Evolutionary conservation across 2,113 vertebrate species (phyloP).

Genomic region (Epinephelus cyanopodus): DNA sequence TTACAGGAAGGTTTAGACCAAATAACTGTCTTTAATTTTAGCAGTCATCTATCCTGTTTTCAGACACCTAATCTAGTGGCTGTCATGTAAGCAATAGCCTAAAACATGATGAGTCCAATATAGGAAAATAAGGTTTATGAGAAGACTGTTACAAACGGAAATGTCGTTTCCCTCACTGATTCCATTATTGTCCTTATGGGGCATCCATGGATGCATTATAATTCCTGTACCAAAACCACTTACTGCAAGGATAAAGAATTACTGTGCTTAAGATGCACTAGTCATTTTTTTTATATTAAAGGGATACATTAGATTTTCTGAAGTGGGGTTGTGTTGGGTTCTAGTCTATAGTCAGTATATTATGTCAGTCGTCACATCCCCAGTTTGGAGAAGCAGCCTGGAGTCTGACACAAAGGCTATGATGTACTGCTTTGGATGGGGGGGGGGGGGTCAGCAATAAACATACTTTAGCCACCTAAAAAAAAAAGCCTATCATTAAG

Average conservation of each 20-base stretch:
- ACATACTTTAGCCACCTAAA: too few relatives aligned
- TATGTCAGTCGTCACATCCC: too few relatives aligned
- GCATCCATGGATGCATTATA: background rate
- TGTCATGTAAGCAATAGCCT: background rate
- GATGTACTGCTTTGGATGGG: too few relatives aligned
- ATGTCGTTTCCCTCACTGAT: background rate
- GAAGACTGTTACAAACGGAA: background rate
- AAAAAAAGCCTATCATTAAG: too few relatives aligned
- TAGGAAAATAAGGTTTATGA: background rate
- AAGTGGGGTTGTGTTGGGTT: too few relatives aligned
- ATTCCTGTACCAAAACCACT: background rate
- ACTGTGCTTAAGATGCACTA: background rate
- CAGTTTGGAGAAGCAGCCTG: too few relatives aligned
- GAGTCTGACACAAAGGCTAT: too few relatives aligned
- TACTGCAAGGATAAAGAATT: background rate
- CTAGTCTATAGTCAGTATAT: too few relatives aligned
- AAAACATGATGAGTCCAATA: too few relatives aligned
- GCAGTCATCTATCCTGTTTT: background rate
- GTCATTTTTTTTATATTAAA: background rate
- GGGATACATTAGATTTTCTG: too few relatives aligned
- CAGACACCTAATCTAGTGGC: background rate
- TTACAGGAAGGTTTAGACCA: background rate
- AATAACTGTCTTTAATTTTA: background rate
- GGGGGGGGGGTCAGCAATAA: too few relatives aligned
- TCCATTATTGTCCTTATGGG: background rate